These are phyloP conservation scores for Herminia tarsipennalis DNA, from an alignment of 2,888 invertebrate genomes.

Conservation along the genomic window DNA sequence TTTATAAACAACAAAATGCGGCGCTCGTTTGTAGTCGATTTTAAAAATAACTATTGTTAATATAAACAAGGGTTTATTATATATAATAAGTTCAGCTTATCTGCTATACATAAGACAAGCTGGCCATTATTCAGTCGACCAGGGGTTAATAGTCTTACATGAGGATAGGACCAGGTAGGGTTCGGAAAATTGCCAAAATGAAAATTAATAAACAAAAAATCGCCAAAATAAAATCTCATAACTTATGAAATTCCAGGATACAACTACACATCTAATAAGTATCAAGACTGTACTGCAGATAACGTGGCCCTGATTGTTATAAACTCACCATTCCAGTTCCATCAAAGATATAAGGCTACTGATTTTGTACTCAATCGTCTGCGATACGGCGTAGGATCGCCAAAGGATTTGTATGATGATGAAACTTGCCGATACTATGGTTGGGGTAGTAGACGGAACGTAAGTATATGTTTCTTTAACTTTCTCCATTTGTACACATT, in stretches of 20 bases:
- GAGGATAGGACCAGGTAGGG: too few relatives aligned
- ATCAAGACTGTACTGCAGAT: conserved; percentile 56
- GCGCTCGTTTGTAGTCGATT: too few relatives aligned
- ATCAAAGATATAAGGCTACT: conserved; percentile 52
- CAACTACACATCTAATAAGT: conserved; percentile 57
- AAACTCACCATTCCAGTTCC: conserved; percentile 60
- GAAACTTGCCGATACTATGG: conserved; percentile 61
- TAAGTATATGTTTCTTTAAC: conserved; percentile 41
- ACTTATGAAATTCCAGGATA: conserved; percentile 57
- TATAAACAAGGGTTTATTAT: too few relatives aligned
- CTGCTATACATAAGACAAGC: too few relatives aligned
- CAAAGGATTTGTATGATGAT: conserved; percentile 30
- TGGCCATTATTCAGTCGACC: too few relatives aligned
- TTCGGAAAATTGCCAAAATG: too few relatives aligned
- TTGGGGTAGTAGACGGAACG: conserved; percentile 76
- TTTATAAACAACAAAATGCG: too few relatives aligned
- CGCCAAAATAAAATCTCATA: too few relatives aligned
- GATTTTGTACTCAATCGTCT: conserved; percentile 65
- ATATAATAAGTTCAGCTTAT: too few relatives aligned
- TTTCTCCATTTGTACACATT: not conserved
- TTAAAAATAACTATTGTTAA: too few relatives aligned
- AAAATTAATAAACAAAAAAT: too few relatives aligned
- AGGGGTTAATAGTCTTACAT: too few relatives aligned
- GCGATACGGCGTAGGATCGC: conserved; percentile 59
- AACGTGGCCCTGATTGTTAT: conserved; percentile 71